Conservation (phyloP, 1,140 invertebrate genomes). For the Cotesia typhae region DNA sequence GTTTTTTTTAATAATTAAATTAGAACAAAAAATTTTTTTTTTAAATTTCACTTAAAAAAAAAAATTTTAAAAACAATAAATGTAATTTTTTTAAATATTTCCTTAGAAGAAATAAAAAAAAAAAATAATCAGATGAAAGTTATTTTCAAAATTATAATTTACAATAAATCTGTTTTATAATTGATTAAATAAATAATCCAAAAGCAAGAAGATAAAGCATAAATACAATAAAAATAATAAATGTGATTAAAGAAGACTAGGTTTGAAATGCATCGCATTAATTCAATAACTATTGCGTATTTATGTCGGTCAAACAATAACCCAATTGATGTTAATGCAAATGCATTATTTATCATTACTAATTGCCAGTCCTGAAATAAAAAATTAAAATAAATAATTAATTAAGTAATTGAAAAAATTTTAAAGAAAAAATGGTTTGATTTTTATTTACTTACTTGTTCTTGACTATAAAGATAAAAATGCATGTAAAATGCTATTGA, state of each 20-base stretch:
- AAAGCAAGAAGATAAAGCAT: conserved; percentile 37
- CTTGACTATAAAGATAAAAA: conserved; percentile 69
- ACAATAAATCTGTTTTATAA: not conserved
- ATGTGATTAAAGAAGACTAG: conserved; percentile 36
- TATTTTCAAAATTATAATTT: too few relatives aligned
- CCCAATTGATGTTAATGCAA: conserved; percentile 74
- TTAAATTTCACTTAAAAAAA: too few relatives aligned
- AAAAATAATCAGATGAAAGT: too few relatives aligned
- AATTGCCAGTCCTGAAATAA: conserved; percentile 68
- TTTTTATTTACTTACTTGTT: conserved; percentile 67
- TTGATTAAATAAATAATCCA: conserved; percentile 43
- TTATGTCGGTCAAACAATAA: conserved; percentile 73
- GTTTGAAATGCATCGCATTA: conserved; percentile 63
- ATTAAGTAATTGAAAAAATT: conserved; percentile 20
- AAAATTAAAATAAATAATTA: conserved; percentile 26
- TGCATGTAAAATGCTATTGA: conserved; percentile 71
- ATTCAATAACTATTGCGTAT: conserved; percentile 67
- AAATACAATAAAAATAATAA: conserved; percentile 31
- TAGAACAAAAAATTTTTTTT: too few relatives aligned
- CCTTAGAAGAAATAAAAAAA: too few relatives aligned
- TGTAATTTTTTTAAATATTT: too few relatives aligned
- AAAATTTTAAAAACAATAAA: too few relatives aligned
- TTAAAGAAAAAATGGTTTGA: not conserved
- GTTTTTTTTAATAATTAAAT: too few relatives aligned
- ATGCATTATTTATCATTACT: conserved; percentile 72